phyloP scores from a whole-genome alignment of 2,888 invertebrate species.

The Dromius quadrimaculatus region DNA sequence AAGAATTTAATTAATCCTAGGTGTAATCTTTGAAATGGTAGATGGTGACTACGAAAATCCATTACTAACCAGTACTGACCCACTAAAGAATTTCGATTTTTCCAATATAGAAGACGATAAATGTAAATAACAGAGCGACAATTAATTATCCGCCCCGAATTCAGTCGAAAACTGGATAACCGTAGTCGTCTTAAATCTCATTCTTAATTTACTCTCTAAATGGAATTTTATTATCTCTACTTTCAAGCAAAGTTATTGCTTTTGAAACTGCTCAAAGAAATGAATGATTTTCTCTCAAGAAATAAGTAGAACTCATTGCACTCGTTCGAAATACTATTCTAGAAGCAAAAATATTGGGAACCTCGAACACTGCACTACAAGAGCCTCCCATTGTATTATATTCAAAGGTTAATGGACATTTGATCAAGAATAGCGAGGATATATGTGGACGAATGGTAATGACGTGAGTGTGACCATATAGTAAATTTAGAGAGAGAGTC shows the following conservation, averaged over 20 bases:
- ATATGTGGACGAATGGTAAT: conserved; percentile 22
- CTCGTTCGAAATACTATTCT: no score
- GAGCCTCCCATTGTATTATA: not conserved
- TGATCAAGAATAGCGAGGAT: not conserved
- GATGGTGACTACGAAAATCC: conserved; percentile 46
- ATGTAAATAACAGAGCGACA: conserved; percentile 48
- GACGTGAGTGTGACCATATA: conserved; percentile 19
- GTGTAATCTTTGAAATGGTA: conserved; percentile 35
- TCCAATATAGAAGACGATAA: conserved; percentile 47
- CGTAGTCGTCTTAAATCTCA: conserved; percentile 17
- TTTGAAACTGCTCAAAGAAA: conserved; percentile 3
- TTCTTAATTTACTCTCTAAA: conserved; percentile 16
- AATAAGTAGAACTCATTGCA: not conserved
- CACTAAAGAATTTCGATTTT: conserved; percentile 47
- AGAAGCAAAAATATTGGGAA: no score
- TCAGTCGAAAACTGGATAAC: conserved; percentile 21
- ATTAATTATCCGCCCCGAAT: conserved; percentile 41
- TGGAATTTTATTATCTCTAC: conserved; percentile 30
- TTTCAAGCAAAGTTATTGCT: conserved; percentile 13
- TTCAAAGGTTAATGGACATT: not conserved
- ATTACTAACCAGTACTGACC: conserved; percentile 47
- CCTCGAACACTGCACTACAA: no score
- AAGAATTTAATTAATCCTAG: conserved; percentile 49
- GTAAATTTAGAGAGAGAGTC: conserved; percentile 14
- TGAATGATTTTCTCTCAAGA: conserved; percentile 10